Evolutionary conservation across 2,797 vertebrate species (phyloP).

Genomic region (Heliangelus exortis): DNA sequence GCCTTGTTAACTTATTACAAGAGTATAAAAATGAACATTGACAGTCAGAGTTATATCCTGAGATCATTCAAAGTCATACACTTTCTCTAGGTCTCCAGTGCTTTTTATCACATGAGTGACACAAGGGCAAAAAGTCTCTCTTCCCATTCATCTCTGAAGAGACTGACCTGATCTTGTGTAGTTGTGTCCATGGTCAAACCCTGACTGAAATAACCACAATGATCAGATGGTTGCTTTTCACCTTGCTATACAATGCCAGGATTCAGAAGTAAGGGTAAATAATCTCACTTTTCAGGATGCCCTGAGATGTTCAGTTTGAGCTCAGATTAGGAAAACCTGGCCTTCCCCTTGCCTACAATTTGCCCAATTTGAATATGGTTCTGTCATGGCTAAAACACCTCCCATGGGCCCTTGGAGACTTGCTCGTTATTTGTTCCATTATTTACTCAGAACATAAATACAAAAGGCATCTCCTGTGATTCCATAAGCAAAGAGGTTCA

Average conservation of each 20-base stretch:
- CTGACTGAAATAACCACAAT: not conserved
- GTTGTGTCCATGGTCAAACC: not conserved
- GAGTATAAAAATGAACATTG: not conserved
- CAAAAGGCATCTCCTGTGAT: not conserved
- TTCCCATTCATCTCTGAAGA: not conserved
- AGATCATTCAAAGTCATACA: not conserved
- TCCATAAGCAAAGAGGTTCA: not conserved
- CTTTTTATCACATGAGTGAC: not conserved
- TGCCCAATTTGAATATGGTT: not conserved
- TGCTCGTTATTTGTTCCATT: not conserved
- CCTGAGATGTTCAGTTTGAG: not conserved
- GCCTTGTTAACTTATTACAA: not conserved
- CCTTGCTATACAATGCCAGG: not conserved
- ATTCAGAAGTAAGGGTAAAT: not conserved
- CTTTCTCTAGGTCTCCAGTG: not conserved
- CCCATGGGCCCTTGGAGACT: accelerated
- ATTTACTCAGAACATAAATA: not conserved
- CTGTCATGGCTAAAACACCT: not conserved
- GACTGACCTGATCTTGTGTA: not conserved
- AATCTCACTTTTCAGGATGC: not conserved
- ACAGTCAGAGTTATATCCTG: not conserved
- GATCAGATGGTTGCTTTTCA: not conserved
- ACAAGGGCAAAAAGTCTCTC: not conserved
- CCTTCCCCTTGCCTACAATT: not conserved
- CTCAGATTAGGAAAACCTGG: not conserved